Evolutionary conservation across 2,113 vertebrate genomes (phyloP), one percentile per base, ranked within the genome.

Genomic region (Psilopogon haemacephalus): DNA sequence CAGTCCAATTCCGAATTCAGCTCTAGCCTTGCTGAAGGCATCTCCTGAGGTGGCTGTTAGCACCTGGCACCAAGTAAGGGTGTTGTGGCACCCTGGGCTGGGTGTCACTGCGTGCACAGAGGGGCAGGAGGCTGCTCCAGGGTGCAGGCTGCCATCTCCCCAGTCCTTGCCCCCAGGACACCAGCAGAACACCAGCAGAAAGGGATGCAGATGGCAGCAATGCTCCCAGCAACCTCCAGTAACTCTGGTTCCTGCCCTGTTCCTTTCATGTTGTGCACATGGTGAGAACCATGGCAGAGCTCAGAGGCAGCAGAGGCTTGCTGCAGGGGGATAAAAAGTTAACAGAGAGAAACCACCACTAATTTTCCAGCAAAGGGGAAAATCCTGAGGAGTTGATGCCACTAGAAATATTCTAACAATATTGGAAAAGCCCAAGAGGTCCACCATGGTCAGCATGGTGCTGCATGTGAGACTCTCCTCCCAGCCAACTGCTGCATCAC

Each of bases 401-500:
- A 52, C 37, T 46, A 32, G 38, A 38, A 58, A 35, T 6, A 27
- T 35, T 60, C 38, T 11, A 9, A 5, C 48, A 24, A 28, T 0
- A 17, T 15, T 65, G 59, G 32, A 65, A n/a, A 63, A 71, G 65
- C 40, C 72, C 62, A 55, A 6, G 15, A 38, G 46, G 7, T 8
- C 8, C 63, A 24, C 6, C 1, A 4, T 30, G 27, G 23, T 71
- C 72, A 28, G 13, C 56, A 16, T 0, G 26, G 38, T 0, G 2
- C 38, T 16, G 44, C 2, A 1, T 8, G 33, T 24, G 55, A 64
- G 5, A 48, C 20, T 6, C 23, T 7, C 11, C 20, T 30, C 24
- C 2, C 1, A 55, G 42, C 12, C 42, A 35, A n/a, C 16, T 33
- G 44, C 77, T 9, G 32, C 1, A 0, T 14, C 60, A 9, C 8